Evolutionary conservation across 2,797 vertebrate species (phyloP).

Genomic region (Alcedo atthis): DNA sequence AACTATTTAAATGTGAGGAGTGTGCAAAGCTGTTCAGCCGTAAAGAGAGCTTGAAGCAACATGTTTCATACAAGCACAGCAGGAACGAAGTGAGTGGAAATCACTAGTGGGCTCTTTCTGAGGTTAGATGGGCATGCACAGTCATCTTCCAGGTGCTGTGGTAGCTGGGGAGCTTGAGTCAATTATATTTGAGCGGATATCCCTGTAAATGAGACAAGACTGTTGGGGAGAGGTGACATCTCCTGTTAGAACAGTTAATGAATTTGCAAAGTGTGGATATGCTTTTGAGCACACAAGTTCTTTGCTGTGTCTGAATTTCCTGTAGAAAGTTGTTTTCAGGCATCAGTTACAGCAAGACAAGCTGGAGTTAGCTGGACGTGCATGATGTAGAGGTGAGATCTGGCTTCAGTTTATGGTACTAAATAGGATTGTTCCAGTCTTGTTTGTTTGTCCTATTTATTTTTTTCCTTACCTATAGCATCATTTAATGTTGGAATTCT

Average conservation of each 20-base stretch:
- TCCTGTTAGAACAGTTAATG: neutral
- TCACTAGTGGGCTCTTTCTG: neutral
- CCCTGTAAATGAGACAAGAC: neutral
- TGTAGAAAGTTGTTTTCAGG: neutral
- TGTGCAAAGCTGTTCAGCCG: conserved; percentile 97
- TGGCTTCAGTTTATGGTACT: neutral
- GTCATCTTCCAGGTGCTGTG: neutral
- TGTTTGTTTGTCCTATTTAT: neutral
- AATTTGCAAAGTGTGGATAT: neutral
- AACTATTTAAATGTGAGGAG: conserved; percentile 97
- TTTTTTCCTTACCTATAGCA: neutral
- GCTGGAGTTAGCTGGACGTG: neutral
- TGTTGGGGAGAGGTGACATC: neutral
- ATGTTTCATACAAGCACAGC: conserved; percentile 99
- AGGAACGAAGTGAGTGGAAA: conserved; percentile 84
- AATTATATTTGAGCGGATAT: neutral
- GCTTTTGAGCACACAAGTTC: neutral
- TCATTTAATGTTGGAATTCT: neutral
- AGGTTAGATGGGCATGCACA: neutral
- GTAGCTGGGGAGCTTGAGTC: neutral
- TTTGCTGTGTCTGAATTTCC: neutral
- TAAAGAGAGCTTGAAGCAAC: conserved; percentile 97
- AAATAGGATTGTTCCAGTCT: neutral
- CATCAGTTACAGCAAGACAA: neutral
- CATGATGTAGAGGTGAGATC: neutral